Evolutionary conservation across 2,797 vertebrate genomes (phyloP).

Genomic region (Silurus aristotelis): DNA sequence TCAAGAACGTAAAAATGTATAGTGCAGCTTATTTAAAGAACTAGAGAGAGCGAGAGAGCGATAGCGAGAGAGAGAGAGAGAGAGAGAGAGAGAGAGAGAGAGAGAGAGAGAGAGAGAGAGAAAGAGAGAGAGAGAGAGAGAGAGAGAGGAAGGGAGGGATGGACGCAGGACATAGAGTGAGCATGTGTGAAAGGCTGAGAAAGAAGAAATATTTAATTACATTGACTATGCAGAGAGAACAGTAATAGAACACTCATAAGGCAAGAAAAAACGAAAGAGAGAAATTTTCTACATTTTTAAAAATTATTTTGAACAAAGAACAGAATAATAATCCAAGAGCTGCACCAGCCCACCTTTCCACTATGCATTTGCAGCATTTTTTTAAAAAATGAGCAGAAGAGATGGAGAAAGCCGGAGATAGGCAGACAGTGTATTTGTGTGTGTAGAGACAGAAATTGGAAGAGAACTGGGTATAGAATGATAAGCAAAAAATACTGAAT

Average conservation of each 20-base stretch:
- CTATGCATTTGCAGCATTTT: conserved; percentile 16
- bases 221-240: conserved; percentile 11
- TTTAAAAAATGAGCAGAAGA: conserved; percentile 17
- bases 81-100: too few relatives aligned
- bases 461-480: neutral
- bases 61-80: too few relatives aligned
- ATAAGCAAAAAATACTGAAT: neutral
- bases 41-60: too few relatives aligned
- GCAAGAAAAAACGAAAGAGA: neutral
- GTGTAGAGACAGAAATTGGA: conserved; percentile 16
- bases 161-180: neutral
- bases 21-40: neutral
- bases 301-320: conserved; percentile 5
- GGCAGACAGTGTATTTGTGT: neutral
- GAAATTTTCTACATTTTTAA: neutral
- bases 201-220: conserved; percentile 17
- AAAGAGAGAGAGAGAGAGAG: too few relatives aligned
- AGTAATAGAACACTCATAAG: neutral
- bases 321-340: conserved; percentile 3
- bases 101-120: too few relatives aligned
- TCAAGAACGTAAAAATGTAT: neutral
- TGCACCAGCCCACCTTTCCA: conserved; percentile 8
- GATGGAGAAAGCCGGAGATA: neutral
- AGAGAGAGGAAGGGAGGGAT: neutral
- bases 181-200: conserved; percentile 12